Base-by-base conservation (phyloP, 2,113 vertebrate genomes). In the Psephotus haematonotus region DNA sequence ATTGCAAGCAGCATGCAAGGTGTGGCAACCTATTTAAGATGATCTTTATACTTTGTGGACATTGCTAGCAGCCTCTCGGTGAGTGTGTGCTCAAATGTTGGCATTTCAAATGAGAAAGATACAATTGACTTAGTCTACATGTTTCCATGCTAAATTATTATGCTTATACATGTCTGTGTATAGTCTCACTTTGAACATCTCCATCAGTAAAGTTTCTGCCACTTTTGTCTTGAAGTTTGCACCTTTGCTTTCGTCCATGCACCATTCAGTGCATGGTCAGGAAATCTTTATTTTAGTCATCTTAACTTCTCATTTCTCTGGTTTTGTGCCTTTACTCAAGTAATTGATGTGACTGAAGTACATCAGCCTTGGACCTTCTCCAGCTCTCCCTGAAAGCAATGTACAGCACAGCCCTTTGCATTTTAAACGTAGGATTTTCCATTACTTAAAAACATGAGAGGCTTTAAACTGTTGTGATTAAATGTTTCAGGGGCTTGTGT, bases 81-180 rank as follows among this genome's bases (percentile, higher is more conserved):
- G 44, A 76, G 31, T 10, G 6, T 60, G n/a, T 43, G 33, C 52
- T 82, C 59, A 67, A 17, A 49, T 29, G 7, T 1, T 77, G 76
- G 43, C 29, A 20, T 47, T 14, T 53, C 60, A 93, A 90, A 83
- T 70, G 10, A 71, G 41, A 70, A 77, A 77, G 16, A n/a, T 60
- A 29, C 0, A 1, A 10, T 2, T 78, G 60, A 70, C 44, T 43
- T 19, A 27, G 19, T 49, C 68, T 33, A 9, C 22, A 4, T 11
- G 19, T 78, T 90, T 77, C 37, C n/a, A 33, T 70, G 46, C 8
- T 59, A 29, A 60, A n/a, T 81, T 46, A 35, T 44, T 70, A 39
- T 29, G 13, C 23, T 72, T 76, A 10, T 16, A 49, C 2, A 0
- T 63, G 12, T 41, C 52, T 86, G 16, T 20, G 12, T 47, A 12